Conservation (phyloP, 2,888 invertebrate species). For the Papilio elwesi region DNA sequence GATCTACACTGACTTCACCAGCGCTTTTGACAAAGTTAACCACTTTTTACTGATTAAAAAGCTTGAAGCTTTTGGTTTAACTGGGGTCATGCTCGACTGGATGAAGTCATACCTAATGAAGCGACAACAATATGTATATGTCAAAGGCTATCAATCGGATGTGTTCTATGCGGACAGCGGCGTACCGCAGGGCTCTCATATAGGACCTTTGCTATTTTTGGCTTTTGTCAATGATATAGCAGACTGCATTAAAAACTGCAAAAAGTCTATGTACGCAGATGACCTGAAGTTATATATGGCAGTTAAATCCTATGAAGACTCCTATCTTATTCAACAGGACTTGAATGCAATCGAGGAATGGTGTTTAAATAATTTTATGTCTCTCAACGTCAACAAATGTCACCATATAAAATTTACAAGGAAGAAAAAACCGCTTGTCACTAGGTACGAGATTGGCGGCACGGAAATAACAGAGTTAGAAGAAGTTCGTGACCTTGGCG, state of each 20-base stretch:
- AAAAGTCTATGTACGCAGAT: neutral
- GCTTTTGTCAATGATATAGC: neutral
- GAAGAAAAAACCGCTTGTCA: conserved; percentile 18
- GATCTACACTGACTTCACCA: too few species aligned
- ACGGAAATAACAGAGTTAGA: conserved; percentile 14
- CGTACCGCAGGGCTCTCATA: neutral
- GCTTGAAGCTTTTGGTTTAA: neutral
- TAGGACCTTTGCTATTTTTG: neutral
- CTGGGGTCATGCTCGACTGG: neutral
- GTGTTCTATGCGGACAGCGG: too few species aligned
- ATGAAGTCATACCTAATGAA: neutral
- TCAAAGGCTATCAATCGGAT: neutral
- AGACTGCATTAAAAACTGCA: neutral
- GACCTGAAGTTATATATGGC: neutral
- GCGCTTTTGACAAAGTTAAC: neutral
- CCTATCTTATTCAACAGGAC: neutral
- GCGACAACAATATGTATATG: neutral
- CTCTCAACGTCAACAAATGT: conserved; percentile 26
- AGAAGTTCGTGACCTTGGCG: conserved; percentile 32
- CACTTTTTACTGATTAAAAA: neutral
- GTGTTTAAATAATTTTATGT: conserved; percentile 45
- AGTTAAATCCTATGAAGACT: neutral
- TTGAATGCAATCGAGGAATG: conserved; percentile 3
- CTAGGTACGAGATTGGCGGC: conserved; percentile 5
- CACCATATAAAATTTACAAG: conserved; percentile 19